These are phyloP conservation scores for Sus cebifrons DNA, from an alignment of 2,797 vertebrate genomes.

Conservation along the genomic window DNA sequence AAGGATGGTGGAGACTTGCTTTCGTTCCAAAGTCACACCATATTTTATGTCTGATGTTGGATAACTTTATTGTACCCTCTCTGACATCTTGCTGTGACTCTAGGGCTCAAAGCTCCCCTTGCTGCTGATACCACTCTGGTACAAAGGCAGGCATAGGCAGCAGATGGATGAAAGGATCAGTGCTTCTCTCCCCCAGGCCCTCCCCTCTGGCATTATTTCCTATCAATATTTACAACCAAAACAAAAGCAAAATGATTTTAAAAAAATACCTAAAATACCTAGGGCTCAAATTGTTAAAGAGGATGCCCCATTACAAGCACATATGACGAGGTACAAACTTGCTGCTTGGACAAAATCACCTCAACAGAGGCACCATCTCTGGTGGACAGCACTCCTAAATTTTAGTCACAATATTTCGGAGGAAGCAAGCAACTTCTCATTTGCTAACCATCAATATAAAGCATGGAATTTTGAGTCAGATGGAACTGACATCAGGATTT, in stretches of 20 bases:
- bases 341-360: background rate
- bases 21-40: background rate
- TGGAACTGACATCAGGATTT: background rate
- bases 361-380: background rate
- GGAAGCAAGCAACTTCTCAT: background rate
- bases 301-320: background rate
- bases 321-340: background rate
- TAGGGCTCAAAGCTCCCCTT: background rate
- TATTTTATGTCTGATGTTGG: background rate
- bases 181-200: background rate
- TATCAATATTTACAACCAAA: background rate
- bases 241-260: background rate
- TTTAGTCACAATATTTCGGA: background rate
- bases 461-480: background rate
- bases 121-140: background rate
- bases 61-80: background rate
- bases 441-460: background rate
- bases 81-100: background rate
- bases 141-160: background rate
- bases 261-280: background rate
- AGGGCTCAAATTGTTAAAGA: background rate
- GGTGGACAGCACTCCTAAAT: background rate
- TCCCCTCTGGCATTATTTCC: background rate
- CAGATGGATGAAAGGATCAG: rapidly evolving
- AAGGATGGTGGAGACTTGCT: background rate